Conservation (phyloP, 2,113 vertebrate species). For the Platycercus adscitus region DNA sequence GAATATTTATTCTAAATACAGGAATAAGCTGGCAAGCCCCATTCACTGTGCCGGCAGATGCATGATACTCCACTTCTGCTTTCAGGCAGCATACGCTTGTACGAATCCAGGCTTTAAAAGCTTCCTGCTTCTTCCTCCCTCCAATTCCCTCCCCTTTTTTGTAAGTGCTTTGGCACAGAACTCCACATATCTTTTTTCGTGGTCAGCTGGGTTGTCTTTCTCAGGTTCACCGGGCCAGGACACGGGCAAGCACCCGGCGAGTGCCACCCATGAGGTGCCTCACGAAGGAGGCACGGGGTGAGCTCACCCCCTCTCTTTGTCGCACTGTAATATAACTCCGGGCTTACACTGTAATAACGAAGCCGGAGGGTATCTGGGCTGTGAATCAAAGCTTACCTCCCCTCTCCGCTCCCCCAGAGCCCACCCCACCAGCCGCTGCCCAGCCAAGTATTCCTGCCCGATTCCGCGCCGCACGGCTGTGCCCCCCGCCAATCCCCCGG, state of each 20-base stretch:
- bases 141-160: not conserved
- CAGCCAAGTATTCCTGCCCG: no score
- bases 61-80: not conserved
- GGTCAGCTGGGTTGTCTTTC: not conserved
- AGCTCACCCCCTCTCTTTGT: no score
- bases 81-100: not conserved
- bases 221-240: not conserved
- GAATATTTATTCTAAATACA: not conserved
- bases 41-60: not conserved
- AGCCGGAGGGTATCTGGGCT: accelerated
- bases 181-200: no score
- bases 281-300: not conserved
- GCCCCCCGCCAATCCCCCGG: not conserved
- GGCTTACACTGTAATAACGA: not conserved
- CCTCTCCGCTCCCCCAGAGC: not conserved
- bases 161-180: not conserved
- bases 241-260: not conserved
- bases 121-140: not conserved
- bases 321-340: not conserved
- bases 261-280: not conserved
- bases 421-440: no score
- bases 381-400: not conserved
- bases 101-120: not conserved
- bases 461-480: no score
- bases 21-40: not conserved